A percentile compares a stretch with the other conserved stretches of the same genome.
phyloP scores from a whole-genome alignment of 1,140 invertebrate genomes.

The Uloborus diversus region DNA sequence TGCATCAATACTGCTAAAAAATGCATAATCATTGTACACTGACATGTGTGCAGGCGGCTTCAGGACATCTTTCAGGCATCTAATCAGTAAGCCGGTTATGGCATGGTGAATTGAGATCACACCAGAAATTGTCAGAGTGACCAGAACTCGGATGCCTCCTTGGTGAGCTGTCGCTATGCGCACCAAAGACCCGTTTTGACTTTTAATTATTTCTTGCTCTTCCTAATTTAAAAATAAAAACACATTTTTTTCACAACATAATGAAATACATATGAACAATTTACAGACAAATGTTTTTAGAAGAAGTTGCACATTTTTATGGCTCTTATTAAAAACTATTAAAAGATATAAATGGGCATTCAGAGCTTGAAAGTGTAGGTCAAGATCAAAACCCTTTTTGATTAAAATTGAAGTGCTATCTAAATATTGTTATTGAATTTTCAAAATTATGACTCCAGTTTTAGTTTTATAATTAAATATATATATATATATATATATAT shows the following conservation, averaged over 20 bases:
- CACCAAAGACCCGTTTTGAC: not conserved
- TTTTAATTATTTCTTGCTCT: not conserved
- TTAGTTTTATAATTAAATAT: no score
- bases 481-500: no score
- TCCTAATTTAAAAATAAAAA: not conserved
- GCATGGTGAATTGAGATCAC: constrained; percentile 6
- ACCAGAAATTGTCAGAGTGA: not conserved
- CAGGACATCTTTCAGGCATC: not conserved
- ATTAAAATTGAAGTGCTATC: no score
- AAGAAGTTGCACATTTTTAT: not conserved
- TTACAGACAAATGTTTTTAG: not conserved
- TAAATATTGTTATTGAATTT: no score
- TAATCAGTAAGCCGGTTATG: constrained; percentile 14
- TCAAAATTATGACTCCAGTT: no score
- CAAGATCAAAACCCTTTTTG: no score
- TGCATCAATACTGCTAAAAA: not conserved
- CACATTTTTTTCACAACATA: not conserved
- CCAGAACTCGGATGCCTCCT: not conserved
- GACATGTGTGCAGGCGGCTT: not conserved
- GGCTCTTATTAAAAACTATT: not conserved
- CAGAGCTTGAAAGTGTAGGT: no score
- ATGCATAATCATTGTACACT: constrained; percentile 13
- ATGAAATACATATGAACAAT: not conserved
- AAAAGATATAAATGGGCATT: not conserved
- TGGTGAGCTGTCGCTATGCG: not conserved